A percentile compares a stretch with the other conserved stretches of the same genome.
Conservation (phyloP, 2,113 vertebrate species). For the Crotalus helleri region DNA sequence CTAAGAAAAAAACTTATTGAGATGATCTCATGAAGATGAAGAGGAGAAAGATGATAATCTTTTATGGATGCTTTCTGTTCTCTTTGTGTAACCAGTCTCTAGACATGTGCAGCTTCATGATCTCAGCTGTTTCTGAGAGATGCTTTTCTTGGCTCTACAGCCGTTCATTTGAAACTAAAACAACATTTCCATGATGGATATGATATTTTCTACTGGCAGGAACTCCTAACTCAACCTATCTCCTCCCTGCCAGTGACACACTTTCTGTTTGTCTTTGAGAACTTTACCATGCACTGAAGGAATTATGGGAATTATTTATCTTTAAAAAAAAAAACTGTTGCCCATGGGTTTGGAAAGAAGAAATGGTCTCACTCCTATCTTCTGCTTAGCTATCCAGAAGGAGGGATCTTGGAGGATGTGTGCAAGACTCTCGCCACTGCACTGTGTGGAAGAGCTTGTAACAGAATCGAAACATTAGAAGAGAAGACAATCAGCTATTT, state of each 20-base stretch:
- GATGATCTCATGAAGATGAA: not conserved
- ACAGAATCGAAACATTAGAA: not conserved
- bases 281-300: not conserved
- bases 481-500: not conserved
- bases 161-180: not conserved
- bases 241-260: not conserved
- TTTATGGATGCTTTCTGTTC: not conserved
- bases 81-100: not conserved
- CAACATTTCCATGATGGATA: not conserved
- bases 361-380: not conserved
- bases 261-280: not conserved
- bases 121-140: not conserved
- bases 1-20: not conserved
- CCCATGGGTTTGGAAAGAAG: not conserved
- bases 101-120: not conserved
- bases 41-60: not conserved
- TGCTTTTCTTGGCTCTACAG: not conserved
- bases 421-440: not conserved
- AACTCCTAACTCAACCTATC: not conserved
- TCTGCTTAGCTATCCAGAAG: not conserved
- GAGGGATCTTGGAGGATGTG: not conserved
- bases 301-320: not conserved
- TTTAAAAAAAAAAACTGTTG: not conserved
- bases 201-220: not conserved
- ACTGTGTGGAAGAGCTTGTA: not conserved